These are phyloP conservation scores for Mamestra brassicae DNA, from an alignment of 2,888 invertebrate genomes.

Conservation along the genomic window DNA sequence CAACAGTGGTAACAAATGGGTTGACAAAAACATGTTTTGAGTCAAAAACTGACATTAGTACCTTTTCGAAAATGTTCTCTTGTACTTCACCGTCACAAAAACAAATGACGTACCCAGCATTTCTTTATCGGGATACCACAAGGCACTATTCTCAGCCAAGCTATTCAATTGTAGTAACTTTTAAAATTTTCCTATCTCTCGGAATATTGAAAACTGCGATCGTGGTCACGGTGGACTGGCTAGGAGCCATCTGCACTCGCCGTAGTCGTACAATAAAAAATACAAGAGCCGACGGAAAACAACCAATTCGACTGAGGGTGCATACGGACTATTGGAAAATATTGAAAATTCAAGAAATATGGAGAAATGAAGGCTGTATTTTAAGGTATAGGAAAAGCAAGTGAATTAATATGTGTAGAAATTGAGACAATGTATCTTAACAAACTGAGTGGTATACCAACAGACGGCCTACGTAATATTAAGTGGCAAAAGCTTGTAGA, in stretches of 20 bases:
- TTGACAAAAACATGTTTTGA: too few relatives aligned
- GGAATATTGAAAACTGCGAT: conserved; percentile 48
- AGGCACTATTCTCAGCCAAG: conserved; percentile 4
- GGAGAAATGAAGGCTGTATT: neutral
- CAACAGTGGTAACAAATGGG: too few relatives aligned
- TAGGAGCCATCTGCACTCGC: conserved; percentile 39
- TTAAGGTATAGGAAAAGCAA: neutral
- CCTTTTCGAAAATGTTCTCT: neutral
- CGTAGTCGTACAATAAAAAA: conserved; percentile 29
- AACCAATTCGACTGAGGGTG: conserved; percentile 2
- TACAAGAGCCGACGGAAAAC: conserved; percentile 13
- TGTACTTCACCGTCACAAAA: neutral
- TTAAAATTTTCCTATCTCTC: conserved; percentile 4
- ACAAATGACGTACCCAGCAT: neutral
- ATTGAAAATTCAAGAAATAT: conserved; percentile 18
- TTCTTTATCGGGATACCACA: conserved; percentile 1
- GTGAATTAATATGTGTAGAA: neutral
- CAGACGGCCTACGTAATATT: neutral
- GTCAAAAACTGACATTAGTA: neutral
- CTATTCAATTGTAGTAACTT: conserved; percentile 29
- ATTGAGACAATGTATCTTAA: neutral
- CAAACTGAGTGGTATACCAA: neutral
- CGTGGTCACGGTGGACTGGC: conserved; percentile 39
- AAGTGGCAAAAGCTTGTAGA: too few relatives aligned
- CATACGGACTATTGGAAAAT: conserved; percentile 17